Base-by-base conservation (phyloP, 2,888 invertebrate genomes). In the Tuta absoluta region DNA sequence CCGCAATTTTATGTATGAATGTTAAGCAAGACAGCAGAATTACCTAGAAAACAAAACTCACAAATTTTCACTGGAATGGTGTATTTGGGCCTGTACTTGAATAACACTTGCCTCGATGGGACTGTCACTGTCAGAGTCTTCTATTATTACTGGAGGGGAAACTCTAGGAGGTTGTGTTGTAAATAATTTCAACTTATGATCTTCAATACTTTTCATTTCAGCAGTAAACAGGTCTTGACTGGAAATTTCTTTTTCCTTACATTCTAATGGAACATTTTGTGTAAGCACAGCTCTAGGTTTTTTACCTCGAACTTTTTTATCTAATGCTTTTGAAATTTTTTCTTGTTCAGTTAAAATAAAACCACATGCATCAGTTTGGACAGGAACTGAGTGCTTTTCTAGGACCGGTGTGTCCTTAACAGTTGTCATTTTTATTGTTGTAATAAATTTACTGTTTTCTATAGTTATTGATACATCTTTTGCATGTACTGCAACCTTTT, bases 41-140 rank as follows among this genome's bases (percentile, higher is more conserved):
- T 56, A 62, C 58, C 33, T 33, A 45, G 56, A 53, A 63, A 60
- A 61, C 64, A 3, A 17, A 65, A 81, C 87, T 84, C 77, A 87
- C 87, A 70, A 67, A 66, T 74, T 69, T 63, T 79, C 77, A 76
- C 74, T 79, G 11, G 84, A 76, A 68, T 76, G 80, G 65, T 87
- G 87, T 24, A 87, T 76, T 65, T 87, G 84, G 65, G 84, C 88
- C 63, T 70, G 77, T 12, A 87, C 84, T 68, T 84, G 71, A 48
- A 85, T 65, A 33, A 76, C 72, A 33, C 72, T 75, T 67, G 76
- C 75, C 41, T 67, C 53, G 41, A 76, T 75, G 23, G 77, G 77
- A 53, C 74, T 71, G 69, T 87, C 87, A 74, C 80, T 81, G 48
- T 89, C 88, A n/a, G 88, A 85, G 66, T 87, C 87, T 64, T 78